phyloP scores from a whole-genome alignment of 2,797 vertebrate genomes.

The Rallus crepitans region DNA sequence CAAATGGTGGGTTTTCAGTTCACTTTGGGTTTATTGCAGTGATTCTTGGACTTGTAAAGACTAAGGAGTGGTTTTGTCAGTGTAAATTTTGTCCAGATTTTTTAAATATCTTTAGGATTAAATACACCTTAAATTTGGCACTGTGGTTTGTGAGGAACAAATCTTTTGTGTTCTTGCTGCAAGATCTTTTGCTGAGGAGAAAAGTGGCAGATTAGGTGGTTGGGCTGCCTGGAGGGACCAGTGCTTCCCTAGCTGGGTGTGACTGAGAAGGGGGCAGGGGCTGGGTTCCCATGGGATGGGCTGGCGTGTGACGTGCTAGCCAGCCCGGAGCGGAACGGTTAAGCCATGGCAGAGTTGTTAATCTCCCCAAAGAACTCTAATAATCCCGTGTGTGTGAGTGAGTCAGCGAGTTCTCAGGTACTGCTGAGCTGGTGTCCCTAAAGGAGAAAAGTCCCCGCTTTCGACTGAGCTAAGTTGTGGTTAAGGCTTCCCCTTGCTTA shows the following conservation, averaged over 20 bases:
- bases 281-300: not conserved
- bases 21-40: not conserved
- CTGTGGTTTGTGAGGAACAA: rapidly evolving
- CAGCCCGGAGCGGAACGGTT: not conserved
- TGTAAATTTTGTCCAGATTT: not conserved
- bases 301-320: rapidly evolving
- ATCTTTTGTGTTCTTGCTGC: not conserved
- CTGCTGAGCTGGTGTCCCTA: not conserved
- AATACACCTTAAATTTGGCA: not conserved
- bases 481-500: not conserved
- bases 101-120: not conserved
- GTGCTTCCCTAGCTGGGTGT: not conserved
- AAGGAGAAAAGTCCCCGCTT: rapidly evolving
- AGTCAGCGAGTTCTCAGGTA: not conserved
- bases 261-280: too few relatives aligned
- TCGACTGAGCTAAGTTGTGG: rapidly evolving
- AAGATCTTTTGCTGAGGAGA: not conserved
- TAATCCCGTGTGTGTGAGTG: not conserved
- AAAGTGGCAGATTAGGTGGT: rapidly evolving
- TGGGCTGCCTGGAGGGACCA: not conserved
- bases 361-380: not conserved
- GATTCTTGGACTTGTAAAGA: not conserved
- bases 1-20: not conserved
- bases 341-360: not conserved
- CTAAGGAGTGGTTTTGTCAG: not conserved